Evolutionary conservation across 37 sponge, comb jelly and placozoan species (phyloP), one percentile per base, ranked within the genome.

Genomic region (Aplysina aerophoba): DNA sequence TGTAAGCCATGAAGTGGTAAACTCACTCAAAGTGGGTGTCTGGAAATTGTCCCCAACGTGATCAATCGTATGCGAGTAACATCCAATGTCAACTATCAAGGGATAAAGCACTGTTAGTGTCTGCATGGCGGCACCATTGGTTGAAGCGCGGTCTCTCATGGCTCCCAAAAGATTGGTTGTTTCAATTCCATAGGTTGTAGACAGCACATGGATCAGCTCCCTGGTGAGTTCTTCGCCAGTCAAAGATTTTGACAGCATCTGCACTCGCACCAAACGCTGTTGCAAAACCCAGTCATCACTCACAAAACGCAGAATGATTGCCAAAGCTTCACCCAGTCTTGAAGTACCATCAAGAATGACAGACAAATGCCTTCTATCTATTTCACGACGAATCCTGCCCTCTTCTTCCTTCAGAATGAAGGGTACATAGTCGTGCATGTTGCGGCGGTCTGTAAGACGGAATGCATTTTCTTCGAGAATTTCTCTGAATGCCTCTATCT

Each of bases 321-420:
- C 89, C 44, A 84, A 57, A 12, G 85, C 85, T 39, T 89, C 89
- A 50, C 89, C 85, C 8, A 89, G 59, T 21, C 81, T 25, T 31
- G 89, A 53, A 22, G 89, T 71, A 28, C 85, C 89, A 89, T 89
- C 89, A 79, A 88, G 83, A 20, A 87, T 67, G 22, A 89, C 81
- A 67, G 89, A 89, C 39, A 89, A 81, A 79, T 84, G n/a, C 30
- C 53, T 22, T 14, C 81, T 81, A 22, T 44, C 61, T 19, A 89
- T 63, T 56, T 83, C 89, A 27, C 31, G 24, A 14, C 54, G 31
- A 20, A 89, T 73, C 25, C 24, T 38, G 25, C 30, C 61, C 77
- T 79, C 25, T 41, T 87, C 87, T 11, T 80, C 30, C 37, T 19
- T 8, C 0, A 20, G 80, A 0, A 80, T 64, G 50, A 87, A 87